Evolutionary conservation across 2,797 vertebrate species (phyloP), one percentile per base, ranked within the genome.

Genomic region (Chelmon rostratus): DNA sequence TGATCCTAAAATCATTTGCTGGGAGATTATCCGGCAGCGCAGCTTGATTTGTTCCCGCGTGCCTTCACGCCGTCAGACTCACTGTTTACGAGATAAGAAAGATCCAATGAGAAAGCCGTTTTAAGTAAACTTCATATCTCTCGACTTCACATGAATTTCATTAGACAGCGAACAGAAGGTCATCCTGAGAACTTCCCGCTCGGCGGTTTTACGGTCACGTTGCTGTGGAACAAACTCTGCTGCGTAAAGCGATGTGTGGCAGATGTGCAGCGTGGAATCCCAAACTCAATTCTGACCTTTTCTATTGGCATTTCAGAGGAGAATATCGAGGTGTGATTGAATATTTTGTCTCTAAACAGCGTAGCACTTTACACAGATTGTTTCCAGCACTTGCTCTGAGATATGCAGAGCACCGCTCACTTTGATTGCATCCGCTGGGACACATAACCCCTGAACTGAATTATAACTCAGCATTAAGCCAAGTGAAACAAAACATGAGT

Each of bases 361-460:
- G 70, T 2, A 68, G 78, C 79, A 68, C 80, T 85, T 76, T 71
- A 68, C 23, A n/a, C 42, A 56, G 74, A 80, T 83, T 70, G 85
- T 78, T 90, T 82, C 69, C 67, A 56, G 79, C 62, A 74, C 73
- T 82, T 59, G 54, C 38, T 71, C 56, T 73, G 61, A 88, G 75
- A 76, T 87, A 76, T 84, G 67, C 84, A 72, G 71, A 62, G 65
- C 62, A 4, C 54, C 16, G 38, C 79, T 87, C 73, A 23, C 68
- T 86, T 79, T 86, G 90, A 93, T 91, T 87, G 83, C 64, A 73
- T 91, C 92, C 75, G 21, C 16, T n/a, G 89, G 83, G 91, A 92
- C 74, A 46, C 68, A 68, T 74, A 85, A 85, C 78, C 86, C 79
- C 76, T 84, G 86, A 86, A 84, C 75, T 88, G 86, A 90, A 90